Evolutionary conservation across 2,113 vertebrate species (phyloP), one percentile per base, ranked within the genome.

Genomic region (Hippocampus mohnikei): DNA sequence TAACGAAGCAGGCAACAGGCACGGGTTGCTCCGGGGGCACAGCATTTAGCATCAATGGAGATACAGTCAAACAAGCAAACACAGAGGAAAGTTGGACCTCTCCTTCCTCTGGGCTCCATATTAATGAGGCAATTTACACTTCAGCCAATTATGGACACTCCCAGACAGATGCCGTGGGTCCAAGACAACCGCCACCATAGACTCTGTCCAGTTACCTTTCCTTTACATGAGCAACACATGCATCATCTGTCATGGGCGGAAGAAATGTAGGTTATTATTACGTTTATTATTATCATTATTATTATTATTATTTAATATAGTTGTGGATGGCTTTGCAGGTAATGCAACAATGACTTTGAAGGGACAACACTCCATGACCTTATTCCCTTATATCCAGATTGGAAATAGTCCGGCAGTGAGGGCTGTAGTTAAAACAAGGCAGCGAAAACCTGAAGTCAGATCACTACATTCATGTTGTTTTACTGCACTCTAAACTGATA

Each of bases 121-220:
- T 88, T 92, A 92, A 92, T 91, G 88, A 92, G 90, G 85, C 75
- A 78, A 74, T 8, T 79, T 87, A 89, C 85, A 84, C 81, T 83
- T 83, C 79, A 88, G 88, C 86, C 91, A 92, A 92, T 93, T 92
- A 92, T 82, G 91, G 85, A 86, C 89, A 90, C 85, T 88, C 82
- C 78, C 83, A 90, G 84, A 90, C 87, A 86, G 81, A 92, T 87
- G 88, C 89, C 87, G 91, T 88, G 83, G 70, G 88, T 91, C 79
- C 71, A 83, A 83, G 82, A 84, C 80, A 88, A 87, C 85, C 81
- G 73, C 79, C 62, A 79, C 77, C 48, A 27, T 75, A 84, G 72
- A 80, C 64, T 75, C 66, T 42, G 73, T 74, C 18, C 66, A 81
- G 72, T 76, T 71, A 56, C 73, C 63, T 55, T 77, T 75, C 65